Evolutionary conservation across 2,797 vertebrate species (phyloP).

Genomic region (Enteromius radiatus): DNA sequence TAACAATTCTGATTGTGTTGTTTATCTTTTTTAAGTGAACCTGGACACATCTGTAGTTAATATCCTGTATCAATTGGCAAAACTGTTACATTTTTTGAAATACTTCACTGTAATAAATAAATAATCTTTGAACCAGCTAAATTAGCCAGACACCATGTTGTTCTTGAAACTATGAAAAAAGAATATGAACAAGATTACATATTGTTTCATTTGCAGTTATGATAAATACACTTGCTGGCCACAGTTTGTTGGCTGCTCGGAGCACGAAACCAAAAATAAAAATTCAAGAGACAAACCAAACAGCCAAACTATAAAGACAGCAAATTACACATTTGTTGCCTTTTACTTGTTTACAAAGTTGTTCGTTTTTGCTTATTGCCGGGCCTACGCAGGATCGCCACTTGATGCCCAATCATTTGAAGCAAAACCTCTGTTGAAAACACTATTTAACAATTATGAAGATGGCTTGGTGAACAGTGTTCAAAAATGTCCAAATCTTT

Average conservation of each 20-base stretch:
- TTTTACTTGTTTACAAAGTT: slow-evolving; percentile 3
- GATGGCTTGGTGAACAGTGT: not conserved
- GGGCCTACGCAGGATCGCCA: not conserved
- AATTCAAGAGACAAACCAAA: not conserved
- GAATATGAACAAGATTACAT: not conserved
- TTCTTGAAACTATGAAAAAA: not conserved
- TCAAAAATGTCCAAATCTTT: slow-evolving; percentile 4
- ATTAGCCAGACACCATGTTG: not conserved
- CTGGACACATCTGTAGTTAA: not conserved
- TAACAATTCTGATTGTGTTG: not conserved
- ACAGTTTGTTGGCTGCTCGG: not conserved
- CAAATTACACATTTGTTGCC: not conserved
- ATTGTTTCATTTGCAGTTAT: not conserved
- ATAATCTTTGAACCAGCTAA: not conserved
- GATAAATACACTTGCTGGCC: not conserved
- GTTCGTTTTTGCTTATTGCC: too few relatives aligned
- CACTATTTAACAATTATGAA: not conserved
- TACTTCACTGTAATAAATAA: not conserved
- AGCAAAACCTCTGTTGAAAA: not conserved
- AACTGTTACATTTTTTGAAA: not conserved
- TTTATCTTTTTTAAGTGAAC: not conserved
- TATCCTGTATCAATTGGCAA: not conserved
- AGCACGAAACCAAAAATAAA: not conserved
- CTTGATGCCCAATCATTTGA: not conserved
- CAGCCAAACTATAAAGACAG: not conserved